These are phyloP conservation scores for Drosophila atripex DNA, from an alignment of 2,888 invertebrate species.

Conservation along the genomic window DNA sequence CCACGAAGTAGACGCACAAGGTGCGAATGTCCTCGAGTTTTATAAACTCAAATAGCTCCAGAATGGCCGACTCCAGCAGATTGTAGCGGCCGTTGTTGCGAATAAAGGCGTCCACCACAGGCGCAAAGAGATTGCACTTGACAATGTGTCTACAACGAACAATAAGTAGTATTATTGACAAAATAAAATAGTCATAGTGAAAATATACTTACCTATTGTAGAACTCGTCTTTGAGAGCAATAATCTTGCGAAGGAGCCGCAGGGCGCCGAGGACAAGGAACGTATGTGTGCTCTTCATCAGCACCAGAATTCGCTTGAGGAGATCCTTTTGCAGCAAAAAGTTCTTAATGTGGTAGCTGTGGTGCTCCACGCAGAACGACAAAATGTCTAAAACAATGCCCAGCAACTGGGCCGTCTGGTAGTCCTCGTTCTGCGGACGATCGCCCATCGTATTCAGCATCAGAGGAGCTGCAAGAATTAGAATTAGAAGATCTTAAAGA, in stretches of 20 bases:
- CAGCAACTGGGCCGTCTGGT: constrained; percentile 97
- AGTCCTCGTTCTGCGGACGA: constrained; percentile 96
- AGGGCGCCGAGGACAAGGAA: constrained; percentile 98
- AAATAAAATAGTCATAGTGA: too few species aligned
- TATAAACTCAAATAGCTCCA: constrained; percentile 99
- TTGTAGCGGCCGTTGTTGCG: constrained; percentile 99
- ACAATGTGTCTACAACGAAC: constrained; percentile 89
- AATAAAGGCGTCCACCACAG: constrained; percentile 97
- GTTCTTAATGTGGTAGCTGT: constrained; percentile 99
- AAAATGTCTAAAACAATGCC: constrained; percentile 97
- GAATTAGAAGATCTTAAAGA: background rate
- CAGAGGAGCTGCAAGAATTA: constrained; percentile 89
- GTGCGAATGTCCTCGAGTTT: constrained; percentile 96
- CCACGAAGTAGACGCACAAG: constrained; percentile 96
- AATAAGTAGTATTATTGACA: too few species aligned
- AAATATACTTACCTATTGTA: constrained; percentile 88
- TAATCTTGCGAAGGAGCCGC: constrained; percentile 98
- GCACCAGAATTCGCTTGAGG: constrained; percentile 95
- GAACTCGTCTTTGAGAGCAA: constrained; percentile 99
- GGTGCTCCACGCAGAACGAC: constrained; percentile 99
- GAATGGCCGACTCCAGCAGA: constrained; percentile 98
- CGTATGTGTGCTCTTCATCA: constrained; percentile 98
- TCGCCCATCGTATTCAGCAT: constrained; percentile 96
- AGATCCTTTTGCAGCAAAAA: constrained; percentile 98
- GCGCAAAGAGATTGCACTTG: constrained; percentile 96